Evolutionary conservation across 2,113 vertebrate genomes (phyloP).

Genomic region (Platichthys stellatus): DNA sequence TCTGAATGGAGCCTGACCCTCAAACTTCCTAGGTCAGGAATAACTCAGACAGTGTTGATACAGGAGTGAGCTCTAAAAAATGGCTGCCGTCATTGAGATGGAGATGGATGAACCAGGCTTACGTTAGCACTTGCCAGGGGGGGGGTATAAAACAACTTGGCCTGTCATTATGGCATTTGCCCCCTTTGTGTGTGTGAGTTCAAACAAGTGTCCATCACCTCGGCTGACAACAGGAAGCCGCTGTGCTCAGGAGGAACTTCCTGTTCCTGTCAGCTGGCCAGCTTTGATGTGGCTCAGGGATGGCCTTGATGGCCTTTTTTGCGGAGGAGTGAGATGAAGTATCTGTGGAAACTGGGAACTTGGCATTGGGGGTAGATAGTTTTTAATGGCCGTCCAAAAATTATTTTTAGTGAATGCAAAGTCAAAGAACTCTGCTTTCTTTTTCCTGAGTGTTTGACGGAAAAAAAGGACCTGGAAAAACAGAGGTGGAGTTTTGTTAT

Average conservation of each 20-base stretch:
- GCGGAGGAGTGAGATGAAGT: constrained; percentile 50
- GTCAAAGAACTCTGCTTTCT: constrained; percentile 58
- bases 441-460: constrained; percentile 57
- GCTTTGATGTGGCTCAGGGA: constrained; percentile 77
- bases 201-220: constrained; percentile 82
- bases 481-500: constrained; percentile 60
- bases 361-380: constrained; percentile 17
- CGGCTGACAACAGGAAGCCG: constrained; percentile 82
- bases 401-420: constrained; percentile 75
- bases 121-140: constrained; percentile 69
- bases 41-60: constrained; percentile 75
- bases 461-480: constrained; percentile 65
- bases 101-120: constrained; percentile 74
- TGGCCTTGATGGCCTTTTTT: constrained; percentile 77
- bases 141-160: constrained; percentile 59
- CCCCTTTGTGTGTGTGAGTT: constrained; percentile 69
- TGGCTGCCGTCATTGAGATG: constrained; percentile 72
- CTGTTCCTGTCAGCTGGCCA: constrained; percentile 80
- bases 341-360: constrained; percentile 66
- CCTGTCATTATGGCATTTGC: constrained; percentile 72
- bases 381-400: constrained; percentile 71
- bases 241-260: constrained; percentile 79
- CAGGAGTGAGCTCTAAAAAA: constrained; percentile 69
- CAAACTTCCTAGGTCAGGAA: constrained; percentile 66
- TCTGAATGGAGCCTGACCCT: constrained; percentile 64